Evolutionary conservation across 2,797 vertebrate species (phyloP), one percentile per base, ranked within the genome.

Genomic region (Sebastes diaconus): DNA sequence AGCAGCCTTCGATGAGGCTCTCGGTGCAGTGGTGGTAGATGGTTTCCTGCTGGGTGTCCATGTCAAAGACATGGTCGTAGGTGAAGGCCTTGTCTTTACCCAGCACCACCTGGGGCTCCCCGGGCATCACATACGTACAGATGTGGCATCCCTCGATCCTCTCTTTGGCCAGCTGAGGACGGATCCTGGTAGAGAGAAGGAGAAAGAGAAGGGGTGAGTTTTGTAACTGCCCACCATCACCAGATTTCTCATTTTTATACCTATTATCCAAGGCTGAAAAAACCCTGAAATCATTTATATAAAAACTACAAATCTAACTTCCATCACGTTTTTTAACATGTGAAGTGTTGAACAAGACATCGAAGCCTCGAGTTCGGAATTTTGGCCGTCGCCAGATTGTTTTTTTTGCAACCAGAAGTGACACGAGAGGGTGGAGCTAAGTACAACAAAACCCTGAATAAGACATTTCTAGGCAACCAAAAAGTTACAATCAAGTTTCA

Each of bases 11-110:
- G 30, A 99, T 97, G 67, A 99, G 96, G 54, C 95, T 97, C 94
- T 98, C 97, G 4, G 98, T 98, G 88, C 98, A 99, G 1, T 97
- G 92, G 77, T 78, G 32, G 85, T 99, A 99, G 89, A 99, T 97
- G 72, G 94, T 88, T 1, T 97, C 97, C 95, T 99, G 98, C 77
- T 96, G 95, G 0, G 96, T 96, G 80, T 99, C 97, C 77, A 98
- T 97, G 91, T 99, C 97, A 12, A 98, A 98, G 61, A 99, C 96
- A 1, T 97, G 95, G 93, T 99, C 98, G 32, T 98, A 99, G 36
- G 98, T 99, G 91, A 99, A 99, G 90, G 98, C 97, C 81, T 99
- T 99, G 90, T 99, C 98, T 83, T 99, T 99, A 77, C 98, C 98
- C 87, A 99, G 95, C 80, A 99, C 95, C 87, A 99, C 97, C 88